Conservation (phyloP, 2,888 invertebrate species). For the Chalcis sispes region DNA sequence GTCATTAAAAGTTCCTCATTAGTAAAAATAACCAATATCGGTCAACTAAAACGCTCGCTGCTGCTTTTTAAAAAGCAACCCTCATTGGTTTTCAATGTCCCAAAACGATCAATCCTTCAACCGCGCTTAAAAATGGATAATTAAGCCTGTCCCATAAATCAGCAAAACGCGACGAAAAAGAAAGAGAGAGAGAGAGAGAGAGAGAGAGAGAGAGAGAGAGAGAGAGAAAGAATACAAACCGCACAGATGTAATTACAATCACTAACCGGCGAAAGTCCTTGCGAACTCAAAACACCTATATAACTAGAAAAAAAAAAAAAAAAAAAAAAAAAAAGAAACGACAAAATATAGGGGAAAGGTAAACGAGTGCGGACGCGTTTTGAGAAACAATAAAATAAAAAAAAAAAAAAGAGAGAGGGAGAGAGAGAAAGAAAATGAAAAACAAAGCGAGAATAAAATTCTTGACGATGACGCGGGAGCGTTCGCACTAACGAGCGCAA, state of each 20-base stretch:
- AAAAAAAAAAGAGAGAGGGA: neutral
- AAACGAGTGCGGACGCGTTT: neutral
- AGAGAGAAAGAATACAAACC: neutral
- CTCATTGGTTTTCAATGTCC: too few relatives aligned
- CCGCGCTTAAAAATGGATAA: neutral
- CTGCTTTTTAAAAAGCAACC: too few relatives aligned
- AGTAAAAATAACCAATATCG: too few relatives aligned
- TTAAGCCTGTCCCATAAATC: constrained; percentile 16
- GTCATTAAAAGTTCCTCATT: too few relatives aligned
- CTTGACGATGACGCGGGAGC: too few relatives aligned
- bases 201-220: constrained; percentile 1
- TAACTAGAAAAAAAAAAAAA: too few relatives aligned
- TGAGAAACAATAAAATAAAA: neutral
- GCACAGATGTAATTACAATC: constrained; percentile 29
- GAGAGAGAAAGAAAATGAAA: too few relatives aligned
- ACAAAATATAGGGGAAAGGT: too few relatives aligned
- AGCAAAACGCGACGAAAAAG: constrained; percentile 1
- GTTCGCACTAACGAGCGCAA: constrained; percentile 39
- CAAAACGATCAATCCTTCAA: neutral
- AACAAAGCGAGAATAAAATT: neutral
- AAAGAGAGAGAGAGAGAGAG: neutral
- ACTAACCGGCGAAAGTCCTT: constrained; percentile 14
- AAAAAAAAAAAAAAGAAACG: too few relatives aligned
- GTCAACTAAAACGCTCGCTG: too few relatives aligned
- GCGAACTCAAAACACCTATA: too few relatives aligned